Base-by-base conservation (phyloP, 1,140 invertebrate species). In the Agrypnia vestita region DNA sequence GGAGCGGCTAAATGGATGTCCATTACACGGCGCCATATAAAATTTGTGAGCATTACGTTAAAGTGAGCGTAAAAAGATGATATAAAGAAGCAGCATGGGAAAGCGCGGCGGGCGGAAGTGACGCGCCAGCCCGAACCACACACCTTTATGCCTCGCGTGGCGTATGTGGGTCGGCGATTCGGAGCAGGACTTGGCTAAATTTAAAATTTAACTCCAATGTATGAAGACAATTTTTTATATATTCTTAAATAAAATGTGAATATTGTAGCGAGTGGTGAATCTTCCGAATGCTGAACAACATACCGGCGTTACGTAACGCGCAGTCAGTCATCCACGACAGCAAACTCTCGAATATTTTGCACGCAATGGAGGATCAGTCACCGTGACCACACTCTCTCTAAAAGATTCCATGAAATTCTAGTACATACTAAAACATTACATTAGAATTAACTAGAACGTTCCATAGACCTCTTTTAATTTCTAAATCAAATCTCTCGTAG, bases 21-120 rank as follows among this genome's bases (percentile, higher is more conserved):
- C 62, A 71, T 78, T 78, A 69, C 76, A 76, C 51, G 76, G 49
- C 61, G 76, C 62, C 43, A 78, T 78, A 78, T 78, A 78, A 78
- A 77, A 78, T 67, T 78, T 78, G 76, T 71, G 47, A 67, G 76
- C 25, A 78, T 78, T 71, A 25, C 64, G 47, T 69, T 71, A 51
- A 69, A 78, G 62, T 69, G 64, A 69, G 76, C 62, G 76, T 67
- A 71, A 78, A 71, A 67, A 71, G 47, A 78, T 55, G 62, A 78
- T 71, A 67, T 78, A 69, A 78, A 55, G 62, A 78, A 69, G 62
- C 69, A 21, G 76, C 10, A 64, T 21, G 44, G 35, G 53, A 59
- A 19, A 61, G 15, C 43, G 15, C 72, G 49, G 64, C 17, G 44
- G 19, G 7, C 21, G 35, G 15, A 69, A 69, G 44, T n/a, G 44